phyloP scores from a whole-genome alignment of 2,888 invertebrate genomes.

The Caenorhabditis afra region DNA sequence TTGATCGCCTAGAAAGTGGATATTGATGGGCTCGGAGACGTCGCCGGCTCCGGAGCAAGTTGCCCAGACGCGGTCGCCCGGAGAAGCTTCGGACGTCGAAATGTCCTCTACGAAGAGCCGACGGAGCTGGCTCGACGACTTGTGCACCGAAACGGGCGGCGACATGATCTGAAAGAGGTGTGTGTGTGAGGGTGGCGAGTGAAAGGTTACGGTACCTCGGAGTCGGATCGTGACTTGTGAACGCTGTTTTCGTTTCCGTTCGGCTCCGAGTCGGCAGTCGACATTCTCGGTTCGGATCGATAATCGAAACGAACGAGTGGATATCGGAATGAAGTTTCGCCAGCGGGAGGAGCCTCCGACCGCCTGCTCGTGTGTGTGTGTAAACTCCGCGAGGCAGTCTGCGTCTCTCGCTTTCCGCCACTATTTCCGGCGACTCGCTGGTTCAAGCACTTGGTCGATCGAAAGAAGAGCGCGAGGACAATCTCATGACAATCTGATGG shows the following conservation, averaged over 20 bases:
- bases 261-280: constrained; percentile 11
- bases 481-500: constrained; percentile 51
- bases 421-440: constrained; percentile 1
- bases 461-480: constrained; percentile 44
- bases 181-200: not conserved
- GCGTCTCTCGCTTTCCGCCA: constrained; percentile 9
- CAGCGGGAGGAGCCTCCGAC: constrained; percentile 13
- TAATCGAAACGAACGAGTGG: constrained; percentile 44
- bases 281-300: constrained; percentile 28
- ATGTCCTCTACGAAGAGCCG: constrained; percentile 61
- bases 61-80: constrained; percentile 65
- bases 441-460: constrained; percentile 48
- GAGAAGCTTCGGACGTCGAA: constrained; percentile 43
- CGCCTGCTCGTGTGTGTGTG: constrained; percentile 40
- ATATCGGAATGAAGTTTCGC: constrained; percentile 15
- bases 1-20: constrained; percentile 47
- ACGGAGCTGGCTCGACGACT: constrained; percentile 18
- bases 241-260: constrained; percentile 9
- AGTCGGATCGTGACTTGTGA: constrained; percentile 48
- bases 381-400: constrained; percentile 24
- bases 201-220: constrained; percentile 17
- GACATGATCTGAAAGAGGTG: constrained; percentile 18
- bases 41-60: constrained; percentile 33
- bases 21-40: constrained; percentile 9
- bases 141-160: not conserved